Evolutionary conservation across 2,888 invertebrate species (phyloP), one percentile per base, ranked within the genome.

Genomic region (Mimachlamys varia): DNA sequence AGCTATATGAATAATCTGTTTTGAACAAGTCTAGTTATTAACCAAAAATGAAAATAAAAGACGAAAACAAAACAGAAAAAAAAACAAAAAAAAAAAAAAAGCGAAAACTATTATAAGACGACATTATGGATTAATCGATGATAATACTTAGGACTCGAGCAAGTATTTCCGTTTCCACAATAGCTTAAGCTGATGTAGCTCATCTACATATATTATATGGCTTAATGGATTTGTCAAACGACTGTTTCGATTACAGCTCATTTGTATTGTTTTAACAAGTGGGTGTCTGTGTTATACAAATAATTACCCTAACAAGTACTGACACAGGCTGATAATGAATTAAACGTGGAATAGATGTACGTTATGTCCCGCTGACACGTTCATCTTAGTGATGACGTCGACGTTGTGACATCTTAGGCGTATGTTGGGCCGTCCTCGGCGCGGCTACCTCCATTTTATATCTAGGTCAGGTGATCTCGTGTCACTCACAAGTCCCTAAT

Each of bases 401-500:
- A 0, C 33, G 10, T 76, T 13, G 33, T 76, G 76, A 27, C 76
- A 15, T 76, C 27, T 76, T 33, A 12, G 27, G 76, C 33, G 76
- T 76, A 33, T 76, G 15, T 27, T 27, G 33, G 33, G 15, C 22
- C 4, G 76, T 76, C 33, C 76, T 0, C 33, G 76, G 76, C 17
- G 12, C 33, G 76, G 76, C 17, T 33, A 76, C 76, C 15, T 33
- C 76, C 27, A 12, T 76, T 76, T 76, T 10, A 22, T 58, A 22
- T 22, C 76, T 76, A 33, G 76, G 76, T 76, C 76, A 76, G 27
- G 7, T 76, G 76, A 76, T 27, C 76, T 12, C 76, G 33, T 76
- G 76, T 76, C 76, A 76, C 76, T 76, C 76, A 76, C 33, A 76
- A 10, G 27, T 33, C 76, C 17, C 76, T 76, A 76, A 76, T 76